phyloP scores from a whole-genome alignment of 2,113 vertebrate genomes.

The Petrocephalus zakoni region DNA sequence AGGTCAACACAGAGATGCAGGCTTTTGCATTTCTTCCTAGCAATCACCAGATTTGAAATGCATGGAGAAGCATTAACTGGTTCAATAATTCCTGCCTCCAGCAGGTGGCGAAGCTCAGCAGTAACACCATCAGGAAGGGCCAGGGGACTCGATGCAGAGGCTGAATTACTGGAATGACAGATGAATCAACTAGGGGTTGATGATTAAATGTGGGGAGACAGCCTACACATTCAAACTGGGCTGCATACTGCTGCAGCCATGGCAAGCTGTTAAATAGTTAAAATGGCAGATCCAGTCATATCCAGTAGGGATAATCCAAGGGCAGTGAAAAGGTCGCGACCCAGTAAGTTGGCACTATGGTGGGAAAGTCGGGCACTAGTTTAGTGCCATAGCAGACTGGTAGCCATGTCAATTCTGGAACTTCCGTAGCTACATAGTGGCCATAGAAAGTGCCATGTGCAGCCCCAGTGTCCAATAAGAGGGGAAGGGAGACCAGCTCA shows the following conservation, averaged over 20 bases:
- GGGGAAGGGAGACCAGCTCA: constrained; percentile 13
- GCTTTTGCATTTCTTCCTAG: too few species aligned
- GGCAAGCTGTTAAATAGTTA: background rate
- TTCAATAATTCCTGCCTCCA: too few species aligned
- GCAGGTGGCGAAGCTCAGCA: too few species aligned
- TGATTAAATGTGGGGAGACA: background rate
- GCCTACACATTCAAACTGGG: background rate
- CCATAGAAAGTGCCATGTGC: background rate
- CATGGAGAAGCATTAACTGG: too few species aligned
- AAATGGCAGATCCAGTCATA: background rate
- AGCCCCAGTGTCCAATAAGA: constrained; percentile 15
- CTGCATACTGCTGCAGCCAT: background rate
- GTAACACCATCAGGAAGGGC: too few species aligned
- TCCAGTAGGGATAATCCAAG: constrained; percentile 22
- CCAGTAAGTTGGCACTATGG: constrained; percentile 15
- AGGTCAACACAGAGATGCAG: too few species aligned
- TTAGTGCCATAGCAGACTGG: too few species aligned
- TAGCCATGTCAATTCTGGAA: constrained; percentile 18
- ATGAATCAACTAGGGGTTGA: background rate
- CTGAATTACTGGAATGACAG: too few species aligned
- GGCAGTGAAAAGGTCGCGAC: background rate
- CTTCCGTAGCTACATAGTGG: constrained; percentile 4
- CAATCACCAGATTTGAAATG: too few species aligned
- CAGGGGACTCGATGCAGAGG: too few species aligned
- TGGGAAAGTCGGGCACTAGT: background rate